These are phyloP conservation scores for Philhelius pedissequus DNA, from an alignment of 2,888 invertebrate species.

Conservation along the genomic window DNA sequence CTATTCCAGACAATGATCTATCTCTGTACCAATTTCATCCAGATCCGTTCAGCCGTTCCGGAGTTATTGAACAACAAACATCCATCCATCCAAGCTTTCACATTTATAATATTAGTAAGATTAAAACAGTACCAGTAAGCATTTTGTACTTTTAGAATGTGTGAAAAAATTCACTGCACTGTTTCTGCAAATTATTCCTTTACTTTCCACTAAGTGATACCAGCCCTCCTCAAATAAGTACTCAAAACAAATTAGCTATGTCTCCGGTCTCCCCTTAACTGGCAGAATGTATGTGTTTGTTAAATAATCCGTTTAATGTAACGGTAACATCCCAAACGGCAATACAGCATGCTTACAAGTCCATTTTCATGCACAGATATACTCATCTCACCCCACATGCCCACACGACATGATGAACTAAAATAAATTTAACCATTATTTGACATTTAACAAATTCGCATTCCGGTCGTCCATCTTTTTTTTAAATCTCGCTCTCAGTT, in stretches of 20 bases:
- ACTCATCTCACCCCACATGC: conserved; percentile 2
- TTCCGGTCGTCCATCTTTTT: neutral
- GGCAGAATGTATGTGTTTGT: neutral
- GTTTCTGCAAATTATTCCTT: too few relatives aligned
- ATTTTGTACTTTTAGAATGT: too few relatives aligned
- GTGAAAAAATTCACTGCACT: too few relatives aligned
- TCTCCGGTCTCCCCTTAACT: neutral
- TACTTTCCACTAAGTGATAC: too few relatives aligned
- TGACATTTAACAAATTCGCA: neutral
- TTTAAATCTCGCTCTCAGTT: neutral
- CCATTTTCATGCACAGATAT: conserved; percentile 2
- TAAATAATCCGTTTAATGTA: conserved; percentile 3
- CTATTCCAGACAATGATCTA: too few relatives aligned
- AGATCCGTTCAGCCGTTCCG: too few relatives aligned
- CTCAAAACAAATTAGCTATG: neutral
- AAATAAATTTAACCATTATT: conserved; percentile 20
- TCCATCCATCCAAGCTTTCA: too few relatives aligned
- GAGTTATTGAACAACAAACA: too few relatives aligned
- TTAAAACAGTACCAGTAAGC: too few relatives aligned
- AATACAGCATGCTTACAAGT: conserved; percentile 15
- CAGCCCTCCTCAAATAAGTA: too few relatives aligned
- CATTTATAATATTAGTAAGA: too few relatives aligned
- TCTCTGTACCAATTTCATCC: too few relatives aligned
- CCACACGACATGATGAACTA: neutral
- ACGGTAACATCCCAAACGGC: neutral